A percentile compares a stretch with the other conserved stretches of the same genome.
phyloP scores from a whole-genome alignment of 1,140 invertebrate species.

The Ylistrum balloti region DNA sequence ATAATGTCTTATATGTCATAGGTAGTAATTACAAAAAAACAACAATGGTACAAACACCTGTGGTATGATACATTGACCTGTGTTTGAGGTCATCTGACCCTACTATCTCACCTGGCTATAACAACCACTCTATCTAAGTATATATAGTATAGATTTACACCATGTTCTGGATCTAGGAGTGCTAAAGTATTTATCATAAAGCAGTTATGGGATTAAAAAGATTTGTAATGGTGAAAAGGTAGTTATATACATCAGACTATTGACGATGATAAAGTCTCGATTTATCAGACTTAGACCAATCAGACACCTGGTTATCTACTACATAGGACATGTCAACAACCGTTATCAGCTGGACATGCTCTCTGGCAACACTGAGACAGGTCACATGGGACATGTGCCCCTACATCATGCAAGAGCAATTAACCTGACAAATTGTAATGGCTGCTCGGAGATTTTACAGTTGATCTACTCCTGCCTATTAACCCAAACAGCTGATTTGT shows the following conservation, averaged over 20 bases:
- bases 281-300: constrained; percentile 39
- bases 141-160: no score
- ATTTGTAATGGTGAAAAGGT: neutral
- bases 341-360: constrained; percentile 11
- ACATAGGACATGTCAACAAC: neutral
- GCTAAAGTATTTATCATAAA: no score
- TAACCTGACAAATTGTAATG: constrained; percentile 28
- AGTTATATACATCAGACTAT: neutral
- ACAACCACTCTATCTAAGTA: no score
- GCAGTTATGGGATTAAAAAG: neutral
- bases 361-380: neutral
- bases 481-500: neutral
- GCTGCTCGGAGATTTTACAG: constrained; percentile 4
- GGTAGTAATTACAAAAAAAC: no score
- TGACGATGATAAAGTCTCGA: neutral
- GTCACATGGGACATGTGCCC: neutral
- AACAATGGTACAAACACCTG: no score
- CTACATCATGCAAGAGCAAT: constrained; percentile 32
- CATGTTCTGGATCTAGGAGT: no score
- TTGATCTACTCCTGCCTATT: neutral
- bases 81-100: no score
- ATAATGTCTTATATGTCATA: no score
- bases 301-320: constrained; percentile 22
- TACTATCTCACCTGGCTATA: no score
- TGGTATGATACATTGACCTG: no score